phyloP scores from a whole-genome alignment of 2,113 vertebrate species.

The Cettia cetti region DNA sequence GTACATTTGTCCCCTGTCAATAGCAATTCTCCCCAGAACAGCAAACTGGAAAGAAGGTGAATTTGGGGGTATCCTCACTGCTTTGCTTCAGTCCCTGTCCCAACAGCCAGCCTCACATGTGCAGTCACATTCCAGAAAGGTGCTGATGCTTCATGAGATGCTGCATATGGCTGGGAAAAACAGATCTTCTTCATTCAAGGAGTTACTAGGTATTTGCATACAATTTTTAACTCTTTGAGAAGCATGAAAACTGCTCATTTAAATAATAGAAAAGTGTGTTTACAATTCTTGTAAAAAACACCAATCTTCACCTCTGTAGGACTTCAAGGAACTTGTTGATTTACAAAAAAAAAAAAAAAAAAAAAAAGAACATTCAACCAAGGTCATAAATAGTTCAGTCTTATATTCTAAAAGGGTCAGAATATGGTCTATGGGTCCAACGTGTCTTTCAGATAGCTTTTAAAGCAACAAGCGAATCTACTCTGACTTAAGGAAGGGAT shows the following conservation, averaged over 20 bases:
- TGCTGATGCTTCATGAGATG: rapidly evolving
- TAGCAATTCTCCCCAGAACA: neutral
- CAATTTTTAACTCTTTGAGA: neutral
- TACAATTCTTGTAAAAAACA: neutral
- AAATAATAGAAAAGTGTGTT: neutral
- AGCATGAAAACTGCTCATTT: neutral
- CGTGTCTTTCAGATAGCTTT: neutral
- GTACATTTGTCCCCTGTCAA: neutral
- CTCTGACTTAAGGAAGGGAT: neutral
- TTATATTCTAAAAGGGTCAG: neutral
- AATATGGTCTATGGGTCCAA: neutral
- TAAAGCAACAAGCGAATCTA: neutral
- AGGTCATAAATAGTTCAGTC: neutral
- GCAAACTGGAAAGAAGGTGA: neutral
- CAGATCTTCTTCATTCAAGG: neutral
- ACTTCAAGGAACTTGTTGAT: neutral
- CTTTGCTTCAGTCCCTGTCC: neutral
- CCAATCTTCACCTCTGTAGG: neutral
- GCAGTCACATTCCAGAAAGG: neutral
- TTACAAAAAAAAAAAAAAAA: neutral
- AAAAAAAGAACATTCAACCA: neutral
- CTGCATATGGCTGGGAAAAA: neutral
- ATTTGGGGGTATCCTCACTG: neutral
- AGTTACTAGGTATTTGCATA: neutral
- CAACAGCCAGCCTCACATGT: rapidly evolving